Evolutionary conservation across 2,888 invertebrate species (phyloP).

Genomic region (Leucoma salicis): DNA sequence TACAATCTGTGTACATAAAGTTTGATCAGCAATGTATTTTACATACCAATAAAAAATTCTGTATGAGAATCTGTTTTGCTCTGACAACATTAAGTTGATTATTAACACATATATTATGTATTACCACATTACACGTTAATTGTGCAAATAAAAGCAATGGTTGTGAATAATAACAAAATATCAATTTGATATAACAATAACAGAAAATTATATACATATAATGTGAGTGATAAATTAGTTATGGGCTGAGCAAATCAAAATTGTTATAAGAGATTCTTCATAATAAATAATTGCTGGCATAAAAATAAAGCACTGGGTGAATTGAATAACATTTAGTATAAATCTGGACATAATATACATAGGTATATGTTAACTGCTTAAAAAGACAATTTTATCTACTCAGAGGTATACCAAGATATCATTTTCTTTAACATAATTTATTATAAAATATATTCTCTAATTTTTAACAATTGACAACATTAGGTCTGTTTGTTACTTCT

Average conservation of each 20-base stretch:
- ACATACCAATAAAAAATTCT: no score
- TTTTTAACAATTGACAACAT: conserved; percentile 66
- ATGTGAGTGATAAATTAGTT: no score
- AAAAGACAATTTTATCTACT: conserved; percentile 14
- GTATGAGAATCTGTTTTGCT: no score
- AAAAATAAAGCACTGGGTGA: conserved; percentile 14
- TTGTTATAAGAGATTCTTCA: conserved; percentile 23
- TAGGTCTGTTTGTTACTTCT: conserved; percentile 46
- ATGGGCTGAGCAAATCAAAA: no score
- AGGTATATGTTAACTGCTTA: conserved; percentile 7
- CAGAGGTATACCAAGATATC: conserved; percentile 33
- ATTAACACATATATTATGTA: no score
- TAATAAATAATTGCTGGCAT: neutral
- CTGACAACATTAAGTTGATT: no score
- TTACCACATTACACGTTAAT: no score
- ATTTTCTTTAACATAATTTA: conserved; percentile 47
- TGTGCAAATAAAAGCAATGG: no score
- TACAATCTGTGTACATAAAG: no score
- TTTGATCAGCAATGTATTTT: no score
- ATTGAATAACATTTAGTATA: conserved; percentile 9
- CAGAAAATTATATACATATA: conserved; percentile 21
- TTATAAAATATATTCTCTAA: conserved; percentile 39
- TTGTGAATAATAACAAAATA: no score
- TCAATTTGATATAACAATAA: conserved; percentile 44
- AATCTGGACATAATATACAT: conserved; percentile 17